Evolutionary conservation across 2,797 vertebrate genomes (phyloP), one percentile per base, ranked within the genome.

Genomic region (Melanotaenia parkinsoni): DNA sequence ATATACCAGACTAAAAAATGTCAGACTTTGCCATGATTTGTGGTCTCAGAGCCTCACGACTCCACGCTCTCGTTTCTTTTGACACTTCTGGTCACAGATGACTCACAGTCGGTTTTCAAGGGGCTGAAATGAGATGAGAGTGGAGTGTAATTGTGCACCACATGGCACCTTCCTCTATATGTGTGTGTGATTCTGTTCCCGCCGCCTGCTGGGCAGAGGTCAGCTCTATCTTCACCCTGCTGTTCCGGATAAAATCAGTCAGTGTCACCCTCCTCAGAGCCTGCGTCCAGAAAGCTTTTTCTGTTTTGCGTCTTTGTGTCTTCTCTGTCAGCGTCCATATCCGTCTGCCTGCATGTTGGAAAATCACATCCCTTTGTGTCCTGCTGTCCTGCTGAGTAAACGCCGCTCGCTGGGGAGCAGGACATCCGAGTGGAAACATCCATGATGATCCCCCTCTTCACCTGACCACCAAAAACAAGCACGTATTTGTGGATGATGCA

Each of bases 401-500:
- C 47, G 54, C 58, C 0, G n/a, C n/a, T 32, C 63, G 0, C 38
- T 33, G 20, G 40, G 33, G 26, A 38, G 63, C 76, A 86, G 89
- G 83, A 86, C n/a, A 67, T 89, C 72, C 58, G 68, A 81, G 69
- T 45, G 85, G 84, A 81, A 89, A 67, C 76, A 11, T 86, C 84
- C 79, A 57, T 60, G 28, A 18, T 16, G 18, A 54, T 4, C 53
- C 28, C 26, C 40, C 32, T 50, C 58, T 56, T 53, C 6, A 61
- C 60, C 65, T 1, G 50, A 38, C 67, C 13, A 1, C 59, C 43
- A 1, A 38, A 64, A 61, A 40, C 76, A 65, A 67, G 67, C 80
- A 57, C 28, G 63, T 86, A 63, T 76, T 72, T 61, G 10, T 70
- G 71, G 61, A 63, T 65, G 74, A 65, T 33, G 63, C 9, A n/a